Percentiles rank a stretch among this genome's conserved stretches.
Evolutionary conservation across 2,888 invertebrate genomes (phyloP).

Genomic region (Nipponacmea schrenckii): DNA sequence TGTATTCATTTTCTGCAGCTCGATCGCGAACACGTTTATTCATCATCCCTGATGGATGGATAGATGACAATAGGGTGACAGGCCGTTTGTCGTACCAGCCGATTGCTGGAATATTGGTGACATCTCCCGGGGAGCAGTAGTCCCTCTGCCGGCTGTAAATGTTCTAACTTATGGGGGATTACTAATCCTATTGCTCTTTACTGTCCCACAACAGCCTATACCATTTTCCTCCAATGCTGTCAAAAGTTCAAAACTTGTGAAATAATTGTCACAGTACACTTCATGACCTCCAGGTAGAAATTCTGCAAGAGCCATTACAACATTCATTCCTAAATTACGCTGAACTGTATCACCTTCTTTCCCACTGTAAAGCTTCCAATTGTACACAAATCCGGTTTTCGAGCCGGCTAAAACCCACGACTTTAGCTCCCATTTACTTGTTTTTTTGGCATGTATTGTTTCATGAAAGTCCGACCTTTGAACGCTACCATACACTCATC

Average conservation of each 20-base stretch:
- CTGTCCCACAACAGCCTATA: background rate
- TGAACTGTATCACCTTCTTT: background rate
- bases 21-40: background rate
- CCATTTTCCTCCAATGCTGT: background rate
- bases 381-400: background rate
- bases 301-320: background rate
- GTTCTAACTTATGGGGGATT: background rate
- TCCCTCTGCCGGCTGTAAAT: background rate
- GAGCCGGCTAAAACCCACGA: background rate
- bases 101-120: background rate
- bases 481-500: too few species aligned
- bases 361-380: background rate
- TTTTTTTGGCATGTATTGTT: background rate
- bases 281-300: background rate
- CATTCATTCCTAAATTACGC: background rate
- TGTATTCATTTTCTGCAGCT: background rate
- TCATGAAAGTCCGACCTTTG: background rate
- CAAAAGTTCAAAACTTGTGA: background rate
- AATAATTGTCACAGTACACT: conserved; percentile 1
- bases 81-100: background rate
- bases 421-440: background rate
- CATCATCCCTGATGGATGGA: background rate
- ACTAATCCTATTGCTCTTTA: background rate
- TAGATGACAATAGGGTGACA: background rate
- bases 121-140: background rate